Percentiles rank a stretch among this genome's conserved stretches.
These are phyloP conservation scores for Anguilla marmorata DNA, from an alignment of 2,797 vertebrate species.

Conservation along the genomic window DNA sequence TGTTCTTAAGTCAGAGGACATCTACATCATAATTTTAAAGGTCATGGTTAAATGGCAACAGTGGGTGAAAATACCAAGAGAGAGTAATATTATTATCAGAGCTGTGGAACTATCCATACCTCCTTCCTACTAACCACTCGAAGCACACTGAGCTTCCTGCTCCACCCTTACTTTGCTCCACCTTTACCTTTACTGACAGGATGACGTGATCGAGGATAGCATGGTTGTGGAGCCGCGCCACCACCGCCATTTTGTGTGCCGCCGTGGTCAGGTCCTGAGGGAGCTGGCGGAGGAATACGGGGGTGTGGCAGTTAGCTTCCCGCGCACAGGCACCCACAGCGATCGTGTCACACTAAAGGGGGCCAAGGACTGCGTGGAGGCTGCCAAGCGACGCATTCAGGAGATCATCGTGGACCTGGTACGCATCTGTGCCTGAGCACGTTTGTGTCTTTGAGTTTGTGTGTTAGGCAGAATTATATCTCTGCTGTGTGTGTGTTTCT, in stretches of 20 bases:
- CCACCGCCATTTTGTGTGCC: constrained; percentile 78
- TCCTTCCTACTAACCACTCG: neutral
- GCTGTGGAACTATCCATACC: neutral
- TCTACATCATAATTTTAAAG: neutral
- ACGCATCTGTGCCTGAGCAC: constrained; percentile 11
- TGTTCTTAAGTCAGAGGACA: neutral
- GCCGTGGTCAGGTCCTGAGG: constrained; percentile 74
- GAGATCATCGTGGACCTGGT: constrained; percentile 79
- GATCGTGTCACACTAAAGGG: constrained; percentile 78
- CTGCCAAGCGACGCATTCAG: constrained; percentile 76
- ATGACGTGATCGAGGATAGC: constrained; percentile 77
- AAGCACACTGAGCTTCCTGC: neutral
- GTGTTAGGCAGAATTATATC: neutral
- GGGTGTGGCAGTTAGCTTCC: constrained; percentile 79
- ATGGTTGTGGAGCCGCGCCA: constrained; percentile 75
- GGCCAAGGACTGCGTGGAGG: constrained; percentile 78
- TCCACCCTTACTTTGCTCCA: neutral
- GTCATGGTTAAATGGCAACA: neutral
- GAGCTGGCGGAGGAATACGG: constrained; percentile 80
- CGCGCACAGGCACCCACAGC: constrained; percentile 73
- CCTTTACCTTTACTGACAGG: constrained; percentile 54
- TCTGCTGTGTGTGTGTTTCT: neutral
- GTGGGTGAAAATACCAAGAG: neutral
- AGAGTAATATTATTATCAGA: neutral
- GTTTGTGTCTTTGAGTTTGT: neutral